phyloP scores from a whole-genome alignment of 1,140 invertebrate genomes.

The Cyclina sinensis region DNA sequence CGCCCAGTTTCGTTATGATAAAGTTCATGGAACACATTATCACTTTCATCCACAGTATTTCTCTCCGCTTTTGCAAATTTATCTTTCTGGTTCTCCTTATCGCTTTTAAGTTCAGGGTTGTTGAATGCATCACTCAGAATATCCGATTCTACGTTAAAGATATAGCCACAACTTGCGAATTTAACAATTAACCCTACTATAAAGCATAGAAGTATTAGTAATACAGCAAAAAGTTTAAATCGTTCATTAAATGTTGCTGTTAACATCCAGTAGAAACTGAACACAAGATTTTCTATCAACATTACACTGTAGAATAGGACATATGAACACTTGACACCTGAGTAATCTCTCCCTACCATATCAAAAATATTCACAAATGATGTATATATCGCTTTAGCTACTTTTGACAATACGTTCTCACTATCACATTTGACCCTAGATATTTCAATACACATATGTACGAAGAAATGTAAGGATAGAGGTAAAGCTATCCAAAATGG shows the following conservation, averaged over 20 bases:
- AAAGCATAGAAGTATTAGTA: slow-evolving; percentile 50
- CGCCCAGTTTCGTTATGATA: neutral
- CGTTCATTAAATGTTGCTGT: slow-evolving; percentile 16
- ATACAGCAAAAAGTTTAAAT: slow-evolving; percentile 32
- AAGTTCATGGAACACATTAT: slow-evolving; percentile 1
- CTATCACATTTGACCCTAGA: slow-evolving; percentile 19
- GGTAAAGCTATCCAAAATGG: slow-evolving; percentile 58
- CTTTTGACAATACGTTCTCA: slow-evolving; percentile 9
- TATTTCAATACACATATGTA: slow-evolving; percentile 20
- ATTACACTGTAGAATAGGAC: slow-evolving; percentile 55
- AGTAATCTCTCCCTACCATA: slow-evolving; percentile 45
- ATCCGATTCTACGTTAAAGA: slow-evolving; percentile 54
- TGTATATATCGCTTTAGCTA: slow-evolving; percentile 38
- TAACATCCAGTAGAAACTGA: slow-evolving; percentile 66
- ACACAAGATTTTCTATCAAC: slow-evolving; percentile 62
- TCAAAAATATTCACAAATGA: slow-evolving; percentile 63
- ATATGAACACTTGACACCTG: slow-evolving; percentile 62
- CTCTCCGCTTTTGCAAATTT: neutral
- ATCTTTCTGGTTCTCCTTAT: neutral
- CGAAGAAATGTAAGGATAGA: slow-evolving; percentile 36
- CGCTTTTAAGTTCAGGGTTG: slow-evolving; percentile 52
- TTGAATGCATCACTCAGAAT: slow-evolving; percentile 62
- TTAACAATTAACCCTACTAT: slow-evolving; percentile 58
- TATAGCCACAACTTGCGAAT: slow-evolving; percentile 62
- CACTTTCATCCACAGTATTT: neutral